phyloP scores from a whole-genome alignment of 2,888 invertebrate genomes.

The Salticus scenicus region DNA sequence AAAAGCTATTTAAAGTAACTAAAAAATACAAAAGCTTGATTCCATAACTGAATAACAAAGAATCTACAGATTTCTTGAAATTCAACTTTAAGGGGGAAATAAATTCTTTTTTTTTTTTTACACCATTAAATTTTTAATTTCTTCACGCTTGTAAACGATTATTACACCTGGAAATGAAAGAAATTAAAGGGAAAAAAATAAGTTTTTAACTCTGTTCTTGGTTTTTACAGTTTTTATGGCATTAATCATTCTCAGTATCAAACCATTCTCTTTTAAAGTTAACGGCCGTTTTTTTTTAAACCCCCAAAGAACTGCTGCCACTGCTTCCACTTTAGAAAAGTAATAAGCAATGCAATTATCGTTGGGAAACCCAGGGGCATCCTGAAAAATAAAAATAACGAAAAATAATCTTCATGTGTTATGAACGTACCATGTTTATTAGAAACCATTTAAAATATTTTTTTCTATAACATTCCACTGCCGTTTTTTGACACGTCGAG shows the following conservation, averaged over 20 bases:
- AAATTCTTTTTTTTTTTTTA: too few relatives aligned
- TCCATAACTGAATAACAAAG: too few relatives aligned
- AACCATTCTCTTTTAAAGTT: conserved; percentile 37
- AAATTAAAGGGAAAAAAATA: background rate
- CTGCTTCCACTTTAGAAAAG: conserved; percentile 33
- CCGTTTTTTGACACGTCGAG: conserved; percentile 43
- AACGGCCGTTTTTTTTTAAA: conserved; percentile 6
- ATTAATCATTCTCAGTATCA: conserved; percentile 58
- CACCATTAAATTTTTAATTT: too few relatives aligned
- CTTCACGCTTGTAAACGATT: too few relatives aligned
- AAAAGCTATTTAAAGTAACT: too few relatives aligned
- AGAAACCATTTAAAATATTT: conserved; percentile 50
- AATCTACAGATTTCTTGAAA: too few relatives aligned
- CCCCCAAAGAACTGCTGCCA: conserved; percentile 28
- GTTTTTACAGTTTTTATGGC: conserved; percentile 10
- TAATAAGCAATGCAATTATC: conserved; percentile 52
- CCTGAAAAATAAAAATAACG: conserved; percentile 42
- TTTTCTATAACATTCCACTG: conserved; percentile 18
- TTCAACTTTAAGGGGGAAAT: too few relatives aligned
- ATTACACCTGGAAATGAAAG: conserved; percentile 2
- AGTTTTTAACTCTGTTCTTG: too few relatives aligned
- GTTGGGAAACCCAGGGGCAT: conserved; percentile 44
- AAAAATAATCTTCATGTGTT: conserved; percentile 60
- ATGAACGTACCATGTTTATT: conserved; percentile 42
- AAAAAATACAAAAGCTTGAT: too few relatives aligned